A percentile compares a stretch with the other conserved stretches of the same genome.
Evolutionary conservation across 2,888 invertebrate species (phyloP).

Genomic region (Rhingia campestris): DNA sequence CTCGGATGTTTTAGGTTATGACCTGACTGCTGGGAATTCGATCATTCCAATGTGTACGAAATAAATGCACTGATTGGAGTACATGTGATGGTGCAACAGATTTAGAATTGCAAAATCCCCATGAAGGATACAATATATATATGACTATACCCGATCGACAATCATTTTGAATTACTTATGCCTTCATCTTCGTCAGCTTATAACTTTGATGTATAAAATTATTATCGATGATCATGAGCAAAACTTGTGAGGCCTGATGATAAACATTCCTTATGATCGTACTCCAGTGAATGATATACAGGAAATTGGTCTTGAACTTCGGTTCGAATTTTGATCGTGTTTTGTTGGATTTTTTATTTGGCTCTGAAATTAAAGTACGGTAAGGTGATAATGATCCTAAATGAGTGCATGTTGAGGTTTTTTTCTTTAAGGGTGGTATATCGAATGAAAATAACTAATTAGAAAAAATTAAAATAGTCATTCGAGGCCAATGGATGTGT

Average conservation of each 20-base stretch:
- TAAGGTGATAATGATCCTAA: no score
- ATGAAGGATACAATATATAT: constrained; percentile 19
- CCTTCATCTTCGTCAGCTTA: constrained; percentile 14
- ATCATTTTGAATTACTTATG: constrained; percentile 64
- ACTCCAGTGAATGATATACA: constrained; percentile 36
- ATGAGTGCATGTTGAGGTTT: no score
- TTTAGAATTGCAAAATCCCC: constrained; percentile 9
- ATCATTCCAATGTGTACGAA: constrained; percentile 61
- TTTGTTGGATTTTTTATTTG: no score
- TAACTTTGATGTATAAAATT: constrained; percentile 18
- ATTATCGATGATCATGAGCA: constrained; percentile 24
- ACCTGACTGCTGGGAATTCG: constrained; percentile 4
- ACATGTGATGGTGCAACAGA: constrained; percentile 10
- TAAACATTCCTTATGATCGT: constrained; percentile 20
- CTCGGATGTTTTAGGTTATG: constrained; percentile 4
- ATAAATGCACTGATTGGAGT: constrained; percentile 49
- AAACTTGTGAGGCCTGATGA: neutral
- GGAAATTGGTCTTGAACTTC: constrained; percentile 53
- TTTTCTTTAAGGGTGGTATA: no score
- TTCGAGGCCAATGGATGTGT: no score
- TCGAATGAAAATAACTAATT: no score
- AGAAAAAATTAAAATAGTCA: no score
- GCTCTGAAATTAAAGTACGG: no score
- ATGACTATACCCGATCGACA: constrained; percentile 27
- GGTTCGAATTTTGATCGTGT: no score